Conservation (phyloP, 2,797 vertebrate genomes). For the Molossus molossus region DNA sequence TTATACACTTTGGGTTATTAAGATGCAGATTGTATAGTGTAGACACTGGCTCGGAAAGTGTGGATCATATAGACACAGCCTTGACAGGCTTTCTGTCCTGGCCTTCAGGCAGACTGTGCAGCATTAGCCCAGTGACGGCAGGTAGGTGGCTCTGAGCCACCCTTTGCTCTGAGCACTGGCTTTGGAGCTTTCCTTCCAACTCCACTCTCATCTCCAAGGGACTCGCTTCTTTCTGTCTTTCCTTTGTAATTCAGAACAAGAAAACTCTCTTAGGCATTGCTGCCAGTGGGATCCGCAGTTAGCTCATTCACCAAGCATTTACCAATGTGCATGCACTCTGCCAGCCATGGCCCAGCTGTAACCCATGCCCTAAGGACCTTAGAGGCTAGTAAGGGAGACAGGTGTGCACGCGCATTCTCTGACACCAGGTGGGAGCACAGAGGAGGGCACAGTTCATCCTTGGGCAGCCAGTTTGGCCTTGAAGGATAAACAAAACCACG, state of each 20-base stretch:
- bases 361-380: not conserved
- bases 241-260: constrained; percentile 1
- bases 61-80: not conserved
- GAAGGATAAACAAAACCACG: not conserved
- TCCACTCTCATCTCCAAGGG: not conserved
- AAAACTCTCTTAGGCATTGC: not conserved
- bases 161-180: not conserved
- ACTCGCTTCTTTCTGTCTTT: not conserved
- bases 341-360: not conserved
- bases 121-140: not conserved
- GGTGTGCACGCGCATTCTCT: not conserved
- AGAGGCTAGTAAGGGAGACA: not conserved
- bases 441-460: not conserved
- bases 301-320: not conserved
- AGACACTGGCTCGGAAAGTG: not conserved
- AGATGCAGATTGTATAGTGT: not conserved
- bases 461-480: not conserved
- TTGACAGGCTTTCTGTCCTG: not conserved
- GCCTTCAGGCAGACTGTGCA: not conserved
- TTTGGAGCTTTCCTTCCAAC: not conserved
- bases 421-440: not conserved
- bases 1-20: not conserved
- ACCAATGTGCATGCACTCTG: not conserved
- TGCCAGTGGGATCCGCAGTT: not conserved
- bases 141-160: not conserved